A percentile compares a stretch with the other conserved stretches of the same genome.
These are phyloP conservation scores for Bufo gargarizans DNA, from an alignment of 2,113 vertebrate genomes.

Conservation along the genomic window DNA sequence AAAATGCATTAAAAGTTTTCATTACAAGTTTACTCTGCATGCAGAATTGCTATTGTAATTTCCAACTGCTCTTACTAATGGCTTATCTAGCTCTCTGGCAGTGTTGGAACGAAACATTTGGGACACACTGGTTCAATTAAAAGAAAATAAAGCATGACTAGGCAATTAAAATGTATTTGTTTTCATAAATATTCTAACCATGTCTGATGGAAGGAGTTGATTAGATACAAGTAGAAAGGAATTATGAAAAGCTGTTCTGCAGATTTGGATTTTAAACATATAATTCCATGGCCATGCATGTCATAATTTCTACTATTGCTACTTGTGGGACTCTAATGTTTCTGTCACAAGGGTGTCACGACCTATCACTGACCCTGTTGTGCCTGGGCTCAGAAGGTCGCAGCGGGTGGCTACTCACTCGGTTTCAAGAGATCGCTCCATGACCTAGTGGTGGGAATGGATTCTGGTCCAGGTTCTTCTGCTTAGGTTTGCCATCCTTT, in stretches of 20 bases:
- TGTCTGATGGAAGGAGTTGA: slow-evolving; percentile 25
- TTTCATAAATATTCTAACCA: slow-evolving; percentile 35
- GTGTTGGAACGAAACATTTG: slow-evolving; percentile 32
- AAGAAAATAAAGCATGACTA: slow-evolving; percentile 49
- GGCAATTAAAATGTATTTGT: slow-evolving; percentile 51
- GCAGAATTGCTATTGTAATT: slow-evolving; percentile 41
- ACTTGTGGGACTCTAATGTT: neutral
- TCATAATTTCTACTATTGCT: neutral
- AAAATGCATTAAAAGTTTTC: slow-evolving; percentile 53
- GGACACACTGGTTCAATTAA: slow-evolving; percentile 41
- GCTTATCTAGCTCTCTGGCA: slow-evolving; percentile 47
- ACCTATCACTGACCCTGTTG: no score
- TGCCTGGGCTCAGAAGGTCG: no score
- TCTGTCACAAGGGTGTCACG: neutral
- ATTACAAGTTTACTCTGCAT: slow-evolving; percentile 52
- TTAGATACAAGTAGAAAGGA: slow-evolving; percentile 25
- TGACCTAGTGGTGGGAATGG: no score
- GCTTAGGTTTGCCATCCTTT: no score
- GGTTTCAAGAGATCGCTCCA: no score
- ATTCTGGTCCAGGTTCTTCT: no score
- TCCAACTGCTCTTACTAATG: slow-evolving; percentile 45
- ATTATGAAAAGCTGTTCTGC: slow-evolving; percentile 10
- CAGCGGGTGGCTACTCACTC: no score
- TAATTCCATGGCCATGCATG: slow-evolving; percentile 1
- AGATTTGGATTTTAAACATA: slow-evolving; percentile 21